phyloP scores from a whole-genome alignment of 1,140 invertebrate genomes.

The Lepeophtheirus salmonis region DNA sequence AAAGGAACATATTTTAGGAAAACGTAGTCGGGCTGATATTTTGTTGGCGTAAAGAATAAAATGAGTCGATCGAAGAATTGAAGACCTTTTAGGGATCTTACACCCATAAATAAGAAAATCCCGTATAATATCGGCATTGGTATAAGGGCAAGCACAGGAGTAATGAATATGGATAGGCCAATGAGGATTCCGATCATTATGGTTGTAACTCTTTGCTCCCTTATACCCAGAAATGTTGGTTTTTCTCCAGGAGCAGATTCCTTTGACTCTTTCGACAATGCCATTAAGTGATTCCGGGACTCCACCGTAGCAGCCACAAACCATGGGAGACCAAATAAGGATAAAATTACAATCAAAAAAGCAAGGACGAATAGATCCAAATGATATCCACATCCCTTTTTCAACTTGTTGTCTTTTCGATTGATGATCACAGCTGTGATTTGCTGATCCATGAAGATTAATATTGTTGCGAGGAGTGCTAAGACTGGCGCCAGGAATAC shows the following conservation, averaged over 20 bases:
- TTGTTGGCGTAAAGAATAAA: conserved; percentile 41
- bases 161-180: conserved; percentile 28
- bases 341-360: conserved; percentile 27
- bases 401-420: conserved; percentile 29
- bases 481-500: conserved; percentile 21
- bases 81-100: conserved; percentile 36
- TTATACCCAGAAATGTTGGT: conserved; percentile 27
- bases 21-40: conserved; percentile 42
- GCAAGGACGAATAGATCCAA: conserved; percentile 29
- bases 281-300: conserved; percentile 23
- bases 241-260: conserved; percentile 28
- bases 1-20: conserved; percentile 37
- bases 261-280: conserved; percentile 23
- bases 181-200: conserved; percentile 28
- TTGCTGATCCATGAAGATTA: conserved; percentile 32
- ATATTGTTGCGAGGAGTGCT: conserved; percentile 27
- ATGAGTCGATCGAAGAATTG: conserved; percentile 38
- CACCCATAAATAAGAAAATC: conserved; percentile 46
- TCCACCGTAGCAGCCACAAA: conserved; percentile 32
- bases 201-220: conserved; percentile 29
- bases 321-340: conserved; percentile 32
- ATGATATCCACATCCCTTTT: conserved; percentile 32
- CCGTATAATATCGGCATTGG: conserved; percentile 42
- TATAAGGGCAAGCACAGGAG: conserved; percentile 25
- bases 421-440: conserved; percentile 32